Conservation (phyloP, 2,797 vertebrate species). For the Cossypha heuglini region DNA sequence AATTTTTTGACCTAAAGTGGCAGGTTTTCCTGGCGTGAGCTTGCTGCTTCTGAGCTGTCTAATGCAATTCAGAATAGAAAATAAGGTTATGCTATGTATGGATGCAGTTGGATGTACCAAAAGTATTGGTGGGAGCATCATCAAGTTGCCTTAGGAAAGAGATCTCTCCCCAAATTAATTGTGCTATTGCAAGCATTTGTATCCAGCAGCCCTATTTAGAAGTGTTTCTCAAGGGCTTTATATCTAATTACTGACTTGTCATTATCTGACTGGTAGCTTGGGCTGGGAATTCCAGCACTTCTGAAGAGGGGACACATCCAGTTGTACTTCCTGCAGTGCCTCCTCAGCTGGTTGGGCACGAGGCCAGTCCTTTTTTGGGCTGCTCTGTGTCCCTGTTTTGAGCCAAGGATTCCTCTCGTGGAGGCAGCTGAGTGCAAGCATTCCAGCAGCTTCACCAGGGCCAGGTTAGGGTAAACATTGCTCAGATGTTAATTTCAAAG, state of each 20-base stretch:
- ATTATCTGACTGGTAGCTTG: neutral
- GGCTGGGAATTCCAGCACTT: neutral
- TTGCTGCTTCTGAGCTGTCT: neutral
- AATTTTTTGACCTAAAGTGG: neutral
- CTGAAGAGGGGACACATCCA: neutral
- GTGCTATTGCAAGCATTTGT: neutral
- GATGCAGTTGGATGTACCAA: neutral
- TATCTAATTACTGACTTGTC: neutral
- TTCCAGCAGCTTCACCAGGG: neutral
- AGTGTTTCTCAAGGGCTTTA: neutral
- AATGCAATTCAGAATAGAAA: neutral
- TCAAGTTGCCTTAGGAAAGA: neutral
- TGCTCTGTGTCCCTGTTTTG: neutral
- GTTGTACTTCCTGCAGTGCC: neutral
- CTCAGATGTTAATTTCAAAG: neutral
- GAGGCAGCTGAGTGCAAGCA: neutral
- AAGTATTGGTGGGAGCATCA: neutral
- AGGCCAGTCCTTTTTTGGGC: rapidly evolving
- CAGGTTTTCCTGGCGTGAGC: neutral
- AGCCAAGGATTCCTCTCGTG: neutral
- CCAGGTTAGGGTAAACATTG: neutral
- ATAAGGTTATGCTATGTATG: neutral
- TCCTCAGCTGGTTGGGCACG: rapidly evolving
- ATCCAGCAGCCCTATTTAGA: neutral
- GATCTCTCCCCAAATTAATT: neutral